phyloP scores from a whole-genome alignment of 2,888 invertebrate genomes.

The Polylopha cassiicola region DNA sequence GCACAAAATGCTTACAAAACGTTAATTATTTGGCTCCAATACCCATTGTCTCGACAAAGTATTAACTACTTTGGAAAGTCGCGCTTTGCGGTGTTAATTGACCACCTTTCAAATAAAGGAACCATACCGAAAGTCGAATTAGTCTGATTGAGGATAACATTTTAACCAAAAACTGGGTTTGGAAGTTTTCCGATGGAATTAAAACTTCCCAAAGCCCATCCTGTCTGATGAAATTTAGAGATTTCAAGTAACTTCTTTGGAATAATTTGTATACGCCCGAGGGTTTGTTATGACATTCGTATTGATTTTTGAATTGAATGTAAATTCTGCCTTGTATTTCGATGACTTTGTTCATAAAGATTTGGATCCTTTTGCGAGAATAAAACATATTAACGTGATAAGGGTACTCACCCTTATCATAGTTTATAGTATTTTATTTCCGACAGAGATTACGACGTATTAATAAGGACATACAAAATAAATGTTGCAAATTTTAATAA shows the following conservation, averaged over 20 bases:
- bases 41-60: slow-evolving; percentile 2
- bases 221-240: slow-evolving; percentile 27
- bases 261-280: slow-evolving; percentile 11
- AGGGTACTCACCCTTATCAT: too few relatives aligned
- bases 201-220: slow-evolving; percentile 34
- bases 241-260: slow-evolving; percentile 12
- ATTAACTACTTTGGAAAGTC: slow-evolving; percentile 3
- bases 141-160: slow-evolving; percentile 38
- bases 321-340: too few relatives aligned
- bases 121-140: slow-evolving; percentile 38
- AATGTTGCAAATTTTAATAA: too few relatives aligned
- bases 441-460: too few relatives aligned
- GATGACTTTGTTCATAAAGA: too few relatives aligned
- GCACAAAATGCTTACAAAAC: too few relatives aligned
- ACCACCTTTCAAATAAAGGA: slow-evolving; percentile 13
- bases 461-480: too few relatives aligned
- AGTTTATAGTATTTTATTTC: too few relatives aligned
- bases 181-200: slow-evolving; percentile 39
- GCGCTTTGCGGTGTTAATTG: slow-evolving; percentile 26
- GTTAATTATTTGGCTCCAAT: slow-evolving; percentile 8
- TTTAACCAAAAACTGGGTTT: slow-evolving; percentile 26
- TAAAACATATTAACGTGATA: too few relatives aligned
- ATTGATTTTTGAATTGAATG: background rate
- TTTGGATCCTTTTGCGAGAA: slow-evolving; percentile 5
- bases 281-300: slow-evolving; percentile 1